Evolutionary conservation across 2,888 invertebrate species (phyloP).

Genomic region (Drosophila colorata): DNA sequence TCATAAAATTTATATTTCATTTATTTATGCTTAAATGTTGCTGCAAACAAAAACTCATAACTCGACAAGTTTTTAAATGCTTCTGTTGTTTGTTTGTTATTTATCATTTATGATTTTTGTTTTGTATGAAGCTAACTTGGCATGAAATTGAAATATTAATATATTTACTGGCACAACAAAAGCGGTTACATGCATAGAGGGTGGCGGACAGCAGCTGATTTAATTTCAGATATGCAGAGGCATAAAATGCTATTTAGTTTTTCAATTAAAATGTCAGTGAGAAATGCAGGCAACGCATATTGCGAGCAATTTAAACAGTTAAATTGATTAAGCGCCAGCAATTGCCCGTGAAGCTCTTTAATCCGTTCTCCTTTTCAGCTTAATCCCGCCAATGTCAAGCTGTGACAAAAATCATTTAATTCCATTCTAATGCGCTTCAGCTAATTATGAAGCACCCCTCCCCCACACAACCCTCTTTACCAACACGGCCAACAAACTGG

Average conservation of each 20-base stretch:
- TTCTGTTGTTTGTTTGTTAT: slow-evolving; percentile 9
- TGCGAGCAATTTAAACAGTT: slow-evolving; percentile 15
- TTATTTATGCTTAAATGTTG: slow-evolving; percentile 18
- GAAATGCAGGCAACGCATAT: slow-evolving; percentile 1
- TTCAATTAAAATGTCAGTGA: slow-evolving; percentile 55
- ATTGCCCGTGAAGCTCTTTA: slow-evolving; percentile 47
- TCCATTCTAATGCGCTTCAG: slow-evolving; percentile 52
- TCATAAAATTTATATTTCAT: slow-evolving; percentile 12
- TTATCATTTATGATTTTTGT: slow-evolving; percentile 21
- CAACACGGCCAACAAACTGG: slow-evolving; percentile 8
- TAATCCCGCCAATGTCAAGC: slow-evolving; percentile 43
- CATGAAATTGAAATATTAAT: slow-evolving; percentile 39
- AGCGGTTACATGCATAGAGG: not conserved
- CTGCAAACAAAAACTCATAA: not conserved
- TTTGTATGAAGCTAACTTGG: slow-evolving; percentile 4
- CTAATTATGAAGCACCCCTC: slow-evolving; percentile 53
- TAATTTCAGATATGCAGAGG: slow-evolving; percentile 63
- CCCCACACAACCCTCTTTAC: not conserved
- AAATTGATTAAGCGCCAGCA: slow-evolving; percentile 40
- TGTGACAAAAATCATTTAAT: slow-evolving; percentile 62
- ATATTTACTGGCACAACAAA: slow-evolving; percentile 11
- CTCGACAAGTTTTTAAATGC: slow-evolving; percentile 17
- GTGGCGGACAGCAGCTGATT: slow-evolving; percentile 44
- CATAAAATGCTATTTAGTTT: slow-evolving; percentile 25
- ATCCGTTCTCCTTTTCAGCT: slow-evolving; percentile 37